Evolutionary conservation across 2,797 vertebrate species (phyloP).

Genomic region (Trachurus trachurus): DNA sequence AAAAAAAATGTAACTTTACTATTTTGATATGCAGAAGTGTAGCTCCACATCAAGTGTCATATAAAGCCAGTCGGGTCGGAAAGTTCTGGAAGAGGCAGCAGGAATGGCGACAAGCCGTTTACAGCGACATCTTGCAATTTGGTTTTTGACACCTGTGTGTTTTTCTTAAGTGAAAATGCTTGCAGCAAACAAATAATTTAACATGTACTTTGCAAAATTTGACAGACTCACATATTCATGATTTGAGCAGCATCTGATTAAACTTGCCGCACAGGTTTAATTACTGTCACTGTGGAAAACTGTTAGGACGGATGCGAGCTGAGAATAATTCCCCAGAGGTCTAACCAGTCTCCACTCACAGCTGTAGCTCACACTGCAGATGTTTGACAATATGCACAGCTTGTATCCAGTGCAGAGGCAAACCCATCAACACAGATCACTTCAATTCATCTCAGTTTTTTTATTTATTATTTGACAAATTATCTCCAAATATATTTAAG

Average conservation of each 20-base stretch:
- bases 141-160: neutral
- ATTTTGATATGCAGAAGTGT: neutral
- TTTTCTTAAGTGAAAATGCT: neutral
- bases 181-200: slow-evolving; percentile 2
- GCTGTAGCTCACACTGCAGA: slow-evolving; percentile 59
- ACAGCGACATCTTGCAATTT: neutral
- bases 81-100: neutral
- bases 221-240: neutral
- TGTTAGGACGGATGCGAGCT: neutral
- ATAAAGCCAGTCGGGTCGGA: neutral
- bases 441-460: slow-evolving; percentile 10
- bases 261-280: slow-evolving; percentile 23
- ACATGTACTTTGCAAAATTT: slow-evolving; percentile 1
- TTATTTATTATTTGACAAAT: slow-evolving; percentile 8
- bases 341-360: slow-evolving; percentile 19
- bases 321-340: slow-evolving; percentile 17
- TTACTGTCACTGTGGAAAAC: slow-evolving; percentile 12
- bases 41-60: neutral
- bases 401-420: slow-evolving; percentile 19
- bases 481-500: slow-evolving; percentile 20
- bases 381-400: slow-evolving; percentile 51
- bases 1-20: slow-evolving; percentile 18
- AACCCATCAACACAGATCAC: slow-evolving; percentile 16
- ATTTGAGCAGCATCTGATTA: slow-evolving; percentile 18
- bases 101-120: neutral